Evolutionary conservation across 2,113 vertebrate genomes (phyloP).

Genomic region (Odobenus rosmarus): DNA sequence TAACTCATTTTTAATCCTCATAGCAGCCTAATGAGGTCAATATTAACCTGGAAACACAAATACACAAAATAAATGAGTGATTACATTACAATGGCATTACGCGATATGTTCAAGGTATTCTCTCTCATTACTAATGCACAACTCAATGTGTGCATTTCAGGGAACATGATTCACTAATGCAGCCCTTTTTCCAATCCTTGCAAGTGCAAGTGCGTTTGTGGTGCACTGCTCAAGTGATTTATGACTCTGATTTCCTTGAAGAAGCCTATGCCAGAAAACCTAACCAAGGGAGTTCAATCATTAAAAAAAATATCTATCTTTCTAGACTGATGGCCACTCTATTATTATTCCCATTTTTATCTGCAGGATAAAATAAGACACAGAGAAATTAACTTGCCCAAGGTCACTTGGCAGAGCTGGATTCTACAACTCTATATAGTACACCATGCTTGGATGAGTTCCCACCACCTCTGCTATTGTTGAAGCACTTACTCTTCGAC

Average conservation of each 20-base stretch:
- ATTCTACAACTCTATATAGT: neutral
- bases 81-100: neutral
- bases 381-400: neutral
- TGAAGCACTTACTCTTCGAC: neutral
- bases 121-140: neutral
- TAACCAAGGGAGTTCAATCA: neutral
- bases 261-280: constrained; percentile 1
- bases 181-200: neutral
- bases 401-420: neutral
- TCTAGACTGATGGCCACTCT: neutral
- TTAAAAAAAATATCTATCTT: neutral
- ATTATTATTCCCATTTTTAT: neutral
- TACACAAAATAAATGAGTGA: neutral
- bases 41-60: neutral
- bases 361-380: neutral
- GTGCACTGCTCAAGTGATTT: neutral
- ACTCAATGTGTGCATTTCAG: neutral
- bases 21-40: neutral
- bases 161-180: neutral
- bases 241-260: neutral
- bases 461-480: neutral
- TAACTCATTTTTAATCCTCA: constrained; percentile 16
- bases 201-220: neutral
- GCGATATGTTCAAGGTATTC: neutral
- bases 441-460: neutral